Base-by-base conservation (phyloP, 1,140 invertebrate genomes). In the Macrosteles quadrilineatus region DNA sequence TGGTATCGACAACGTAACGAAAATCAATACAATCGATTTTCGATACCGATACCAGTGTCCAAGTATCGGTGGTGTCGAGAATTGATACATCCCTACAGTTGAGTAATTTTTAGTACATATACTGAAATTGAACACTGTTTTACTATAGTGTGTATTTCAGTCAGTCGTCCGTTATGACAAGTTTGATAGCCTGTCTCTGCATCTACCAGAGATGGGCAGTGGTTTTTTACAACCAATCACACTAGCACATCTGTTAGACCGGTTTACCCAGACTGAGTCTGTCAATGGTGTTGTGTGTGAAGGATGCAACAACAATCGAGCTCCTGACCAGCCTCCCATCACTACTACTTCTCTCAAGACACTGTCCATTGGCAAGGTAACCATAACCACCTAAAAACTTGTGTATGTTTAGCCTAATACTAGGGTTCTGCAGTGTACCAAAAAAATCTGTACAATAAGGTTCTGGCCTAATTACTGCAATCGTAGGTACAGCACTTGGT, bases 121-220 rank as follows among this genome's bases (percentile, higher is more conserved):
- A n/a, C 47, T 25, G 25, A 53, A 62, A 62, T 29, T 2, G 25
- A 21, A 62, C n/a, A 47, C 32, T 43, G 65, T 70, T 64, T 72
- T 64, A 45, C 64, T 68, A 77, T 78, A n/a, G n/a, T n/a, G n/a
- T n/a, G n/a, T 77, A 73, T 82, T 84, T 64, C 80, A 92, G 87
- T 91, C 91, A 74, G 87, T 92, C 0, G 88, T 96, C 12, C 88
- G 89, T 19, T 95, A 95, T 78, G 94, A 97, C 78, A 93, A 93
- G 77, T 94, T 96, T 77, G 93, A 96, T 79, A 94, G 91, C 76
- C 83, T 97, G 21, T 94, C 93, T 0, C 79, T 97, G 23, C 85
- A 85, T 62, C 78, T 94, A 47, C 91, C 91, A 23, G 82, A 81
- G 43, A n/a, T 19, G 9, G 29, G 14, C 17, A 78, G 83, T 73